These are phyloP conservation scores for Scartelaos histophorus DNA, from an alignment of 2,113 vertebrate genomes.

Conservation along the genomic window DNA sequence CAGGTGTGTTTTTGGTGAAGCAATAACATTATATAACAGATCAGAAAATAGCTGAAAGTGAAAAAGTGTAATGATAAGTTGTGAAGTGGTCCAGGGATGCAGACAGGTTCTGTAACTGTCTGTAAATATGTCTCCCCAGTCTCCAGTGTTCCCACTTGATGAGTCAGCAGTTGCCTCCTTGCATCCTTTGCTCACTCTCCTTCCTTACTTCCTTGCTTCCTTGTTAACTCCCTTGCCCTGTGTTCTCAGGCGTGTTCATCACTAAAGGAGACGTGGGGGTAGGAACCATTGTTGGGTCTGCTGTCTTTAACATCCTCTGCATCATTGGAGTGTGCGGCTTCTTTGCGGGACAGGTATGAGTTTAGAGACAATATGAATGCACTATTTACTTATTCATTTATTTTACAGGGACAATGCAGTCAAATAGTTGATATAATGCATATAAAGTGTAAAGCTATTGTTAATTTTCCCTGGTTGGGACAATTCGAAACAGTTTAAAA, in stretches of 20 bases:
- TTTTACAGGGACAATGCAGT: too few relatives aligned
- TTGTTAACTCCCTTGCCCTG: background rate
- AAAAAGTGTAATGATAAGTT: too few relatives aligned
- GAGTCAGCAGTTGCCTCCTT: background rate
- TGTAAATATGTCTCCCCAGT: background rate
- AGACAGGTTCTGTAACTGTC: too few relatives aligned
- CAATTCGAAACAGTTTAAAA: too few relatives aligned
- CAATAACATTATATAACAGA: too few relatives aligned
- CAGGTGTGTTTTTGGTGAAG: too few relatives aligned
- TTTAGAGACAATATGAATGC: constrained; percentile 3
- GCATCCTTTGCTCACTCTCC: background rate
- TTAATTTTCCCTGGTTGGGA: too few relatives aligned
- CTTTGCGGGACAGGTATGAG: constrained; percentile 89
- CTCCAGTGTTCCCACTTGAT: background rate
- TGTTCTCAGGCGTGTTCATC: constrained; percentile 87
- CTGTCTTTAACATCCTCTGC: constrained; percentile 94
- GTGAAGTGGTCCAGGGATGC: too few relatives aligned
- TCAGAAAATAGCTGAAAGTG: too few relatives aligned
- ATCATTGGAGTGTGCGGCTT: constrained; percentile 95
- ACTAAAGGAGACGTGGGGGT: constrained; percentile 93
- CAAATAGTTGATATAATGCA: too few relatives aligned
- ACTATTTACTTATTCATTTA: background rate
- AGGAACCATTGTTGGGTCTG: constrained; percentile 92
- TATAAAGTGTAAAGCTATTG: too few relatives aligned
- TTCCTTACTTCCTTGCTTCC: background rate